These are phyloP conservation scores for Tinea semifulvella DNA, from an alignment of 2,888 invertebrate species.

Conservation along the genomic window DNA sequence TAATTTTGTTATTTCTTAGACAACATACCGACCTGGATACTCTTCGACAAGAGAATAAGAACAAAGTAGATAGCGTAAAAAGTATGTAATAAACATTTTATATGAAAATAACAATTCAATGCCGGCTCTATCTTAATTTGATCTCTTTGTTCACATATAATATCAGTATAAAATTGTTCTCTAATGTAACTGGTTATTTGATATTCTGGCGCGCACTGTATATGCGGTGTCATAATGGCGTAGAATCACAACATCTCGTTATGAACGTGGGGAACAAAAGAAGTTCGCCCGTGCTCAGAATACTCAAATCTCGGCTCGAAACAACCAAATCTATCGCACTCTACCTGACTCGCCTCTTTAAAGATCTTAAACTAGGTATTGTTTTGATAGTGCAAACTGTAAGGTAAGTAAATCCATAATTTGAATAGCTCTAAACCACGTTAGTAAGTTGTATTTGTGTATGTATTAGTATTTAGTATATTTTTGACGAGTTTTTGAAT, in stretches of 20 bases:
- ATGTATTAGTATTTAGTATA: too few relatives aligned
- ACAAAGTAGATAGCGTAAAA: too few relatives aligned
- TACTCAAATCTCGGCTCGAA: background rate
- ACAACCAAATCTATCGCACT: conserved; percentile 6
- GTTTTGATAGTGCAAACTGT: too few relatives aligned
- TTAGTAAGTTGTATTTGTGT: too few relatives aligned
- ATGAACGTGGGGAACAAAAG: conserved; percentile 60
- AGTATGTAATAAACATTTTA: too few relatives aligned
- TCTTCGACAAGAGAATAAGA: too few relatives aligned
- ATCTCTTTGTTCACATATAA: too few relatives aligned
- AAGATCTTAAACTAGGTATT: background rate
- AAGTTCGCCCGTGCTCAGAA: conserved; percentile 49
- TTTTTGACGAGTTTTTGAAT: background rate
- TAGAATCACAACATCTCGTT: conserved; percentile 64
- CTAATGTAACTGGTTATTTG: conserved; percentile 31
- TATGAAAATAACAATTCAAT: too few relatives aligned
- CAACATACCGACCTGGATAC: too few relatives aligned
- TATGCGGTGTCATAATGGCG: conserved; percentile 56
- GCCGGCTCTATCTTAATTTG: too few relatives aligned
- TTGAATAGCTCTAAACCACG: too few relatives aligned
- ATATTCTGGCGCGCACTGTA: conserved; percentile 46
- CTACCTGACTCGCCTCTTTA: background rate
- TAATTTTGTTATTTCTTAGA: too few relatives aligned
- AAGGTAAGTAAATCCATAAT: background rate
- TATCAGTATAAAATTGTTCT: conserved; percentile 8